Conservation (phyloP, 2,113 vertebrate genomes). For the Gorsachius goisagi region DNA sequence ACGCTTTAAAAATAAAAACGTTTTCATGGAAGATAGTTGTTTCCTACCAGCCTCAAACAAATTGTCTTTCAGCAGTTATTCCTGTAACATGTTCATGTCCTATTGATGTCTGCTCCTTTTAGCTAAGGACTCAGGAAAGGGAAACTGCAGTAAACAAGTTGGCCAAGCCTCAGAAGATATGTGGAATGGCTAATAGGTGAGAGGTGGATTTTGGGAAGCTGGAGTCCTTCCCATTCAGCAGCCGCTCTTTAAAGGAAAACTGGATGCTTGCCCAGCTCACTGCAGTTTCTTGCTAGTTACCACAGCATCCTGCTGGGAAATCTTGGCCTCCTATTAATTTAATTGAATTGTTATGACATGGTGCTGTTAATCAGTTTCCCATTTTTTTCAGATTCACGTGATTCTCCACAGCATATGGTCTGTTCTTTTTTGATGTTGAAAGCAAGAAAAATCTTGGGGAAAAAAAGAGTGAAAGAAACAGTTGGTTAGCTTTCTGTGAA, state of each 20-base stretch:
- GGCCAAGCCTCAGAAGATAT: not conserved
- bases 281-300: not conserved
- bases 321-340: not conserved
- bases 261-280: not conserved
- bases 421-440: not conserved
- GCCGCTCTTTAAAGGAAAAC: not conserved
- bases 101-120: not conserved
- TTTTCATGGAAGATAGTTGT: not conserved
- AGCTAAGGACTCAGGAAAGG: not conserved
- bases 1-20: not conserved
- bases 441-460: not conserved
- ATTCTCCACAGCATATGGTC: not conserved
- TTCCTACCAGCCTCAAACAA: not conserved
- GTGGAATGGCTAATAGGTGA: not conserved
- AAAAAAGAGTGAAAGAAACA: not conserved
- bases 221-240: not conserved
- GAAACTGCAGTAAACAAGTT: not conserved
- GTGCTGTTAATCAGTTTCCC: not conserved
- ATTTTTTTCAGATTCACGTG: not conserved
- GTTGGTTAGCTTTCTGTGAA: not conserved
- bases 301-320: conserved; percentile 26
- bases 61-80: not conserved
- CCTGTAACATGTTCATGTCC: not conserved
- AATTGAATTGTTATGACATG: not conserved
- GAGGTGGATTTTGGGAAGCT: not conserved